Evolutionary conservation across 1,140 invertebrate species (phyloP), one percentile per base, ranked within the genome.

Genomic region (Panulirus ornatus): DNA sequence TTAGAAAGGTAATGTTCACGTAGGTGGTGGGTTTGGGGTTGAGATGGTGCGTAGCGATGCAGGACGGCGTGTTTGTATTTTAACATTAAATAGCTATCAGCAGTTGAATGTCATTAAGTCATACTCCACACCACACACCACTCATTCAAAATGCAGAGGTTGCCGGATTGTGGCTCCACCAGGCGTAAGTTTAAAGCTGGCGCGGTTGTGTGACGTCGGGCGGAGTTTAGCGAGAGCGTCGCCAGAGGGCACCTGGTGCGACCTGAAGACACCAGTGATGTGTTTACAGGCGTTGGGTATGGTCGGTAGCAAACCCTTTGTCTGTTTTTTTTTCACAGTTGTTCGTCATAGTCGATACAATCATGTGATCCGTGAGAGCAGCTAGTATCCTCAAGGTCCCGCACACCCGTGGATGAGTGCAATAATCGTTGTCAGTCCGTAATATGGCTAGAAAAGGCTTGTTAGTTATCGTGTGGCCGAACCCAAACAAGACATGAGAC

Each of bases 401-500:
- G 44, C n/a, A 36, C 42, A 9, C 42, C 63, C 66, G 9, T n/a
- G 34, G 82, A 14, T 14, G 30, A 2, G 82, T 27, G 66, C 8
- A 44, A 47, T 71, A 71, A 9, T 36, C n/a, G 27, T 22, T 22
- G 51, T 63, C 51, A 27, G 36, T 9, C 51, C 36, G 9, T 63
- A 47, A 44, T 42, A 44, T 34, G 66, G 36, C 19, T 5, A 30
- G 38, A 40, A 42, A 70, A 40, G 11, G 63, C 6, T 19, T 42
- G 5, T 30, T 27, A 30, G n/a, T 36, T 40, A 34, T 27, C 27
- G 81, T 66, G 81, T 44, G 58, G 22, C 42, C 16, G 82, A 9
- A 66, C 16, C 54, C 81, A n/a, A 63, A 84, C 79, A 83, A 27
- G 70, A 84, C 81, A 84, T 84, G 81, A 84, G 19, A 42, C 1